Evolutionary conservation across 2,797 vertebrate genomes (phyloP).

Genomic region (Macroramphosus scolopax): DNA sequence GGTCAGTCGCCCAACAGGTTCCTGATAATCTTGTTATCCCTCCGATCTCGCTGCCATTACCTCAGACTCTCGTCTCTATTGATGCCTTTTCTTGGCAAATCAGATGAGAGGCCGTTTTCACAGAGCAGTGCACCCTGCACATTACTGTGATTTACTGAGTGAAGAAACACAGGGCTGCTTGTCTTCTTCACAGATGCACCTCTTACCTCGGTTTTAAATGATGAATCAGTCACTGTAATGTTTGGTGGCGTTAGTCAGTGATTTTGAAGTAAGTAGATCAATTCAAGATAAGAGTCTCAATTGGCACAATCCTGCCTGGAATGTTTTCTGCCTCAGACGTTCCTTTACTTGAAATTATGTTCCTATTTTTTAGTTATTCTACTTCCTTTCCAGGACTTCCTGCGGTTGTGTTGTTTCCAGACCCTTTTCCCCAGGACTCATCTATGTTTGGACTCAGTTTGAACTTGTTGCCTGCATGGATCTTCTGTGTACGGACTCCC

Average conservation of each 20-base stretch:
- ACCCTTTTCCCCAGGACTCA: too few relatives aligned
- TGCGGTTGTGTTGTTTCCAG: too few relatives aligned
- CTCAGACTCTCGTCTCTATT: slow-evolving; percentile 22
- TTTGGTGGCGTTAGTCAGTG: slow-evolving; percentile 24
- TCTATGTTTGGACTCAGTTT: too few relatives aligned
- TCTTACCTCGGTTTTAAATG: slow-evolving; percentile 25
- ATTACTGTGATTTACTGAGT: slow-evolving; percentile 20
- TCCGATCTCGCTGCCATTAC: slow-evolving; percentile 18
- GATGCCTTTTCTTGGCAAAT: slow-evolving; percentile 40
- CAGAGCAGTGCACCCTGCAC: slow-evolving; percentile 25
- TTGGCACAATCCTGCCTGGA: too few relatives aligned
- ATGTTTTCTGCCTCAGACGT: too few relatives aligned
- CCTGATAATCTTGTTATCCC: slow-evolving; percentile 51
- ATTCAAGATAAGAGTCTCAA: too few relatives aligned
- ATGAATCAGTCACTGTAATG: slow-evolving; percentile 21
- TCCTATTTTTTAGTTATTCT: too few relatives aligned
- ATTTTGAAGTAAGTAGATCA: slow-evolving; percentile 9
- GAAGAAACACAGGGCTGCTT: slow-evolving; percentile 11
- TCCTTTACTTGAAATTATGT: too few relatives aligned
- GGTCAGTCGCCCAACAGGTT: slow-evolving; percentile 8
- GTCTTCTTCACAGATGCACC: slow-evolving; percentile 11
- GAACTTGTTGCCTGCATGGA: too few relatives aligned
- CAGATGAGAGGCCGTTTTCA: slow-evolving; percentile 51
- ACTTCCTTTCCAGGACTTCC: too few relatives aligned
- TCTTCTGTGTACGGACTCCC: too few relatives aligned